These are phyloP conservation scores for Cephus pygmeus DNA, from an alignment of 2,888 invertebrate species.

Conservation along the genomic window DNA sequence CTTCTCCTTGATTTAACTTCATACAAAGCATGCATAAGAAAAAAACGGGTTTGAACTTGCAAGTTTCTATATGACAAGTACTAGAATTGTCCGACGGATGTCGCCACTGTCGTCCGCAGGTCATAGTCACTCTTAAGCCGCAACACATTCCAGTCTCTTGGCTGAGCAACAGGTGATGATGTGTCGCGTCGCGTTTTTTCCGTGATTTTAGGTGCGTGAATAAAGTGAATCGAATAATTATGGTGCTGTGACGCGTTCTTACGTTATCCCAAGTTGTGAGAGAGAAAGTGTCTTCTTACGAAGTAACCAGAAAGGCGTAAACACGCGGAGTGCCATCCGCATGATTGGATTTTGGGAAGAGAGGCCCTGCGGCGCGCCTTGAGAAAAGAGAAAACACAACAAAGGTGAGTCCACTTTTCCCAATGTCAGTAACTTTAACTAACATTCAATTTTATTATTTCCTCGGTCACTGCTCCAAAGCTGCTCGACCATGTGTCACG, in stretches of 20 bases:
- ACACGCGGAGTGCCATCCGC: neutral
- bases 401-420: neutral
- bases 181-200: slow-evolving; percentile 6
- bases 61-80: neutral
- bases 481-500: neutral
- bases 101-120: slow-evolving; percentile 10
- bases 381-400: neutral
- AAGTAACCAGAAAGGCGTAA: neutral
- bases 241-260: slow-evolving; percentile 1
- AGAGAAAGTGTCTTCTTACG: neutral
- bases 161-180: slow-evolving; percentile 33
- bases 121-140: neutral
- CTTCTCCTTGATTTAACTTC: neutral
- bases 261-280: neutral
- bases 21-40: neutral
- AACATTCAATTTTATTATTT: neutral
- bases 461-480: neutral
- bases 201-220: neutral
- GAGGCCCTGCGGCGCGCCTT: neutral
- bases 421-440: neutral
- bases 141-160: slow-evolving; percentile 24
- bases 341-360: neutral
- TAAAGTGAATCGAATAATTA: neutral
- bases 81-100: neutral
- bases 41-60: neutral